Base-by-base conservation (phyloP, 2,888 invertebrate species). In the Pollenia angustigena region DNA sequence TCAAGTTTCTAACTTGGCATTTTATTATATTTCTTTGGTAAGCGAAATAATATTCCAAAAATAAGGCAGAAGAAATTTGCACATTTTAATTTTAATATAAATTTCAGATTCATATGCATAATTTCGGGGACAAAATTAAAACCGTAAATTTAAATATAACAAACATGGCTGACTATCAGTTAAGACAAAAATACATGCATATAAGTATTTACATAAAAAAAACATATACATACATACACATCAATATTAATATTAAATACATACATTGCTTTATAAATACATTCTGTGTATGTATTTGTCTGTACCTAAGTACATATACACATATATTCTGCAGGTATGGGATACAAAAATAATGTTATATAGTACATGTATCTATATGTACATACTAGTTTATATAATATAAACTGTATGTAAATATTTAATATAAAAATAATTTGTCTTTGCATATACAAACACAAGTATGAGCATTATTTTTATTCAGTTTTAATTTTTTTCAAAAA, bases 341-440 rank as follows among this genome's bases (percentile, higher is more conserved):
- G 11, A 12, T 11, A 56, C 4, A 66, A 40, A 32, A 32, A 32
- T 32, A 32, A 32, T 32, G 32, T 32, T 32, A 32, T 32, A 32
- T 6, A 32, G 32, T 32, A 32, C 32, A 32, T 32, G 32, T 32
- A 32, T 23, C 1, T 23, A 0, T 32, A 32, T 32, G 0, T 32
- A 32, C 14, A 4, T n/a, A 74, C 12, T 23, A 2, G 14, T 42
- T 11, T 52, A 44, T 58, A 50, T 58, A 76, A n/a, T 40, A 83
- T 71, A 81, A 40, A 52, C 54, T 14, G 11, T n/a, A 56, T 44
- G 50, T 75, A 52, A 3, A 16, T 16, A 62, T 16, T 3, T 44
- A 85, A 66, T 81, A 79, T 74, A 69, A 69, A 84, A 85, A 75
- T 75, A 82, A 85, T 85, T 82, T 85, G 85, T 82, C 81, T 85